These are phyloP conservation scores for Nycticorax nycticorax DNA, from an alignment of 2,113 vertebrate species.

Conservation along the genomic window DNA sequence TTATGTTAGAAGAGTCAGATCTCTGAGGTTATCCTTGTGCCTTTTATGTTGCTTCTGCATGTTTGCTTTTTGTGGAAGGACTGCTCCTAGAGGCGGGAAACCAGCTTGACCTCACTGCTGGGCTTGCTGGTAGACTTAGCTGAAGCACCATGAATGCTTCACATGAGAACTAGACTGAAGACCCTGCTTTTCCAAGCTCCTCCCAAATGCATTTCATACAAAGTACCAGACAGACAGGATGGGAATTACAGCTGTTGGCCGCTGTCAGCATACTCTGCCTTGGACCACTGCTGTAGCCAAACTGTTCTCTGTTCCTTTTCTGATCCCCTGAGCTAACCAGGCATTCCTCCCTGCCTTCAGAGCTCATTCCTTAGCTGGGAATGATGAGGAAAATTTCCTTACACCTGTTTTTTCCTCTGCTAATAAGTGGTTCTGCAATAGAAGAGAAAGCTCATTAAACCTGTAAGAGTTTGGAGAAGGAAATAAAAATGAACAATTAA, in stretches of 20 bases:
- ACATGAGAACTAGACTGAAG: background rate
- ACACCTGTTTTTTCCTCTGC: background rate
- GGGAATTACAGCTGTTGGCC: background rate
- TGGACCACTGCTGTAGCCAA: background rate
- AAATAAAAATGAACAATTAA: constrained; percentile 7
- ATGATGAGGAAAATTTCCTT: background rate
- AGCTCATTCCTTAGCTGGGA: background rate
- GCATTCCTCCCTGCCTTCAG: background rate
- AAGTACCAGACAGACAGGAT: background rate
- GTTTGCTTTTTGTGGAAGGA: background rate
- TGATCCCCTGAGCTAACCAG: background rate
- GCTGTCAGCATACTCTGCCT: background rate
- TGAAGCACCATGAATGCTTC: background rate
- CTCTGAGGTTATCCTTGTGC: background rate
- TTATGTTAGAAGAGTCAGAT: background rate
- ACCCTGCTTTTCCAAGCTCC: background rate
- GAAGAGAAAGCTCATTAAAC: background rate
- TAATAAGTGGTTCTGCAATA: background rate
- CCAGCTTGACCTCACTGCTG: background rate
- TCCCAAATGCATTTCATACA: background rate
- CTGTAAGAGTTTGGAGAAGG: background rate
- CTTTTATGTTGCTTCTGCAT: background rate
- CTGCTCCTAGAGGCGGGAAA: background rate
- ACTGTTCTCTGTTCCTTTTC: background rate
- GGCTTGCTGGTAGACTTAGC: background rate